A percentile compares a stretch with the other conserved stretches of the same genome.
phyloP scores from a whole-genome alignment of 2,888 invertebrate genomes.

The Ariolimax columbianus region DNA sequence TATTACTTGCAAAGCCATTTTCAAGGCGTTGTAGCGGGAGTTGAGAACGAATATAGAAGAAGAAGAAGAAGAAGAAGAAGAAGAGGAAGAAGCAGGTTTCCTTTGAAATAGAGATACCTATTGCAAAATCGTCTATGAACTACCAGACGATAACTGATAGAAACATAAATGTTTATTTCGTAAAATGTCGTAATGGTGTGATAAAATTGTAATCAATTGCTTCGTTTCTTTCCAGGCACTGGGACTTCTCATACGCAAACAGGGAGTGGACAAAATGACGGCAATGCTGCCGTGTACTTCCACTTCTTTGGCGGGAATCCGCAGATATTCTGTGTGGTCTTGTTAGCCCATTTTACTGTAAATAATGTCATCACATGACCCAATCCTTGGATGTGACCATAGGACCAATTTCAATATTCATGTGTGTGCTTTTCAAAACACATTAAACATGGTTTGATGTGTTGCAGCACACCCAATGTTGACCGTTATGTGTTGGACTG shows the following conservation, averaged over 20 bases:
- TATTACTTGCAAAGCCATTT: too few relatives aligned
- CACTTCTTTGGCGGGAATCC: conserved; percentile 43
- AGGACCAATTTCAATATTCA: background rate
- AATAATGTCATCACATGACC: conserved; percentile 50
- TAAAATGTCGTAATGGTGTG: background rate
- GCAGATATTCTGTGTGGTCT: conserved; percentile 40
- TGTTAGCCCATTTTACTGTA: conserved; percentile 38
- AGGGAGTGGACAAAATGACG: conserved; percentile 43
- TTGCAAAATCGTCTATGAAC: too few relatives aligned
- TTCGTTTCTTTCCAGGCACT: conserved; percentile 39
- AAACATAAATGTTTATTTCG: too few relatives aligned
- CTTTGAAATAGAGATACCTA: too few relatives aligned
- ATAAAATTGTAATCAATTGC: background rate
- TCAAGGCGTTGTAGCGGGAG: too few relatives aligned
- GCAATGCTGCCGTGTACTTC: conserved; percentile 45
- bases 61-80: too few relatives aligned
- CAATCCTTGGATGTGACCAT: background rate
- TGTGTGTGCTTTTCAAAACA: background rate
- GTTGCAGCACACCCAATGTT: background rate
- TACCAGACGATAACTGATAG: too few relatives aligned
- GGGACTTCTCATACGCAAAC: conserved; percentile 43
- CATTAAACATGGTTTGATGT: background rate
- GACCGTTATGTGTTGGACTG: background rate
- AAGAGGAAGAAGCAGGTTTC: too few relatives aligned
- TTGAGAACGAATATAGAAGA: too few relatives aligned